A percentile compares a stretch with the other conserved stretches of the same genome.
Conservation (phyloP, 2,888 invertebrate species). For the Eudasyphora cyanicolor region DNA sequence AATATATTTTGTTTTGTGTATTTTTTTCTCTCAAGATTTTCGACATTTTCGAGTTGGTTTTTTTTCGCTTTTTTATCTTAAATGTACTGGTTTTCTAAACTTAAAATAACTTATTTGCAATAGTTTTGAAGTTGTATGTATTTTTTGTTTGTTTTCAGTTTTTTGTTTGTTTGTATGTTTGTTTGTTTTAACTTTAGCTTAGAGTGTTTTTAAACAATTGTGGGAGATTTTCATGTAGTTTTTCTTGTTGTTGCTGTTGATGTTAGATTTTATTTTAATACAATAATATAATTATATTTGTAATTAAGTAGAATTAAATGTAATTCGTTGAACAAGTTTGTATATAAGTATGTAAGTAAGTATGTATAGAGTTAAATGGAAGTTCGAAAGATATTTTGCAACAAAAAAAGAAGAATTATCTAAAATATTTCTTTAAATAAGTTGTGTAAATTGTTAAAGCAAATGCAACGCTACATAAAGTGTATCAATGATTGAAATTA, state of each 20-base stretch:
- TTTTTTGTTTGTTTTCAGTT: slow-evolving; percentile 33
- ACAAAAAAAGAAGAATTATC: neutral
- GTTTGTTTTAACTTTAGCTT: slow-evolving; percentile 28
- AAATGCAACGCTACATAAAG: slow-evolving; percentile 24
- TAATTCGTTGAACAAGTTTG: slow-evolving; percentile 60
- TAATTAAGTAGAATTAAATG: slow-evolving; percentile 39
- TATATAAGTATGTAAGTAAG: too few species aligned
- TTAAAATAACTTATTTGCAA: slow-evolving; percentile 33
- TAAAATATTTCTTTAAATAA: neutral
- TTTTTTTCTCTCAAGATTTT: neutral
- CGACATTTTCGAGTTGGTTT: neutral
- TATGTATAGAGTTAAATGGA: slow-evolving; percentile 37
- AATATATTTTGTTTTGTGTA: slow-evolving; percentile 5
- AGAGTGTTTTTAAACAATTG: slow-evolving; percentile 64
- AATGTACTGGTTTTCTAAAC: neutral
- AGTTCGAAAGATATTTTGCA: slow-evolving; percentile 21
- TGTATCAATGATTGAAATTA: slow-evolving; percentile 14
- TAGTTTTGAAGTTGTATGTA: slow-evolving; percentile 15
- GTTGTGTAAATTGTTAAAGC: slow-evolving; percentile 12
- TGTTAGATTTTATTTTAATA: neutral
- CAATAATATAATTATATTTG: slow-evolving; percentile 30
- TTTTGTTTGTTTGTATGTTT: neutral
- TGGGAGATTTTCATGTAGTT: slow-evolving; percentile 57
- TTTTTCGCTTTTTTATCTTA: neutral
- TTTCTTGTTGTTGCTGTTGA: slow-evolving; percentile 40